A percentile compares a stretch with the other conserved stretches of the same genome.
These are phyloP conservation scores for Drosophila santomea DNA, from an alignment of 1,140 invertebrate genomes.

Conservation along the genomic window DNA sequence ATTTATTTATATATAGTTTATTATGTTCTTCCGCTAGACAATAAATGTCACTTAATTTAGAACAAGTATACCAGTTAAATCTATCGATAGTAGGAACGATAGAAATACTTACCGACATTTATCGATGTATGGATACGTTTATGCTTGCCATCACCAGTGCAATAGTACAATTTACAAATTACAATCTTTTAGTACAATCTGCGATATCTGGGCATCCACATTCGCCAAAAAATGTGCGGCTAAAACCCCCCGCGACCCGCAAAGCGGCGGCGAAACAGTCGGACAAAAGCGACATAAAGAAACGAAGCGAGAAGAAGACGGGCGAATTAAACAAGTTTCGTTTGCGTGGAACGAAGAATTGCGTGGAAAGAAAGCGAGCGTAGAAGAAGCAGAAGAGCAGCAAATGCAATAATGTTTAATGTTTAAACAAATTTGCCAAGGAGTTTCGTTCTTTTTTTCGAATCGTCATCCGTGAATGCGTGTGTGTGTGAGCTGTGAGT, in stretches of 20 bases:
- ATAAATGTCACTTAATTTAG: no score
- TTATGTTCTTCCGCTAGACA: no score
- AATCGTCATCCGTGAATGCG: conserved; percentile 32
- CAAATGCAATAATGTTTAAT: conserved; percentile 49
- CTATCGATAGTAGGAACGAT: no score
- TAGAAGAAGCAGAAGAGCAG: conserved; percentile 18
- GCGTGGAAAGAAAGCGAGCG: conserved; percentile 44
- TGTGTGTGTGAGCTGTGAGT: conserved; percentile 6
- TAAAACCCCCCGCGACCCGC: conserved; percentile 15
- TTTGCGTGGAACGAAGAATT: conserved; percentile 60
- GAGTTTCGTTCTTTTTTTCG: conserved; percentile 40
- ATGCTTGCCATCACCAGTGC: background rate
- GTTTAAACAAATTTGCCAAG: conserved; percentile 48
- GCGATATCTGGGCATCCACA: conserved; percentile 30
- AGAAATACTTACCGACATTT: no score
- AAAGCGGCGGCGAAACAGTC: conserved; percentile 45
- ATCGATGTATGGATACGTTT: no score
- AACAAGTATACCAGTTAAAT: no score
- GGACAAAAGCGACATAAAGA: conserved; percentile 48
- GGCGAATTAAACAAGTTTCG: conserved; percentile 73
- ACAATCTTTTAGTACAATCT: background rate
- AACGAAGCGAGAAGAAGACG: conserved; percentile 30
- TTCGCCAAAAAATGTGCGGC: conserved; percentile 20
- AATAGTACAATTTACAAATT: background rate
- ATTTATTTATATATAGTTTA: no score